A percentile compares a stretch with the other conserved stretches of the same genome.
These are phyloP conservation scores for Diabrotica undecimpunctata DNA, from an alignment of 1,140 invertebrate genomes.

Conservation along the genomic window DNA sequence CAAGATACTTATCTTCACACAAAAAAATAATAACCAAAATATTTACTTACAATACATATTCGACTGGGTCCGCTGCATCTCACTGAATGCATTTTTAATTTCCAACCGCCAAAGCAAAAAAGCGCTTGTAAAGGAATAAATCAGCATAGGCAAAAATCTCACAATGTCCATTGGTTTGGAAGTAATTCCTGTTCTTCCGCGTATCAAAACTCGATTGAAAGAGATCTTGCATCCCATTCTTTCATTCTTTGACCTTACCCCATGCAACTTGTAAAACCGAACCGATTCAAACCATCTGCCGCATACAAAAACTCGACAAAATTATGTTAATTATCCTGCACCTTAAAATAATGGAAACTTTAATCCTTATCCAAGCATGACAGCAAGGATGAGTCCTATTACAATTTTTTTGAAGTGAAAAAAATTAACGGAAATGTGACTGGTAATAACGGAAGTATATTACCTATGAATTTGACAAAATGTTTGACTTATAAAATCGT, in stretches of 20 bases:
- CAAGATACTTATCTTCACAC: no score
- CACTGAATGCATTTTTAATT: not conserved
- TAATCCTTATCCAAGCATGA: not conserved
- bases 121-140: not conserved
- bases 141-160: conserved; percentile 2
- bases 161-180: conserved; percentile 1
- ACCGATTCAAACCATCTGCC: not conserved
- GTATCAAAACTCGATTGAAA: conserved; percentile 2
- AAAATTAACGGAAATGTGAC: not conserved
- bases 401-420: not conserved
- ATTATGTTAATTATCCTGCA: conserved; percentile 3
- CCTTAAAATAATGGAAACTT: conserved; percentile 1
- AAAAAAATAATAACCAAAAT: no score
- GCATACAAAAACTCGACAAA: not conserved
- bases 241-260: conserved; percentile 1
- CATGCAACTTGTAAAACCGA: not conserved
- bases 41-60: no score
- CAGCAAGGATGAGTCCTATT: not conserved
- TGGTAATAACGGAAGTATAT: no score
- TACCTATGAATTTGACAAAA: no score
- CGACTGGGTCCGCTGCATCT: not conserved
- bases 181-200: conserved; percentile 1
- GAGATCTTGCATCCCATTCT: not conserved
- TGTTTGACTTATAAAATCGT: no score
- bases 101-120: not conserved